Base-by-base conservation (phyloP, 1,140 invertebrate genomes). In the Phymorhynchus buccinoides region DNA sequence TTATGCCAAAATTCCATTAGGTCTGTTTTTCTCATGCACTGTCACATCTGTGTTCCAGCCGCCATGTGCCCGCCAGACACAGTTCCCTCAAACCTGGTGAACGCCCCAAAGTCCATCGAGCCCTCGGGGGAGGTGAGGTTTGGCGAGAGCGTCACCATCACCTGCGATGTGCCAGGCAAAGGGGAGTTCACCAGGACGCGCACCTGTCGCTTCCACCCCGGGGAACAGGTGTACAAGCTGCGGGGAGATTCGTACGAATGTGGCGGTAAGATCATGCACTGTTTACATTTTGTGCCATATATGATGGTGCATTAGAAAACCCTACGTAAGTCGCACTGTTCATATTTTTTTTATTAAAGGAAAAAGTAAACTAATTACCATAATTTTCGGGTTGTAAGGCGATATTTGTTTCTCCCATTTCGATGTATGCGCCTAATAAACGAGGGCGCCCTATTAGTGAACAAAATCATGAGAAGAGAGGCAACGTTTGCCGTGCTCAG, bases 161-260 rank as follows among this genome's bases (percentile, higher is more conserved):
- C 83, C n/a, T 90, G 89, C 83, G 32, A 81, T 37, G 84, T 87
- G 16, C 44, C 35, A 35, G 87, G 86, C 6, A 18, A 41, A 3
- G 66, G 37, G 30, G 41, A 18, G 3, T 75, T 82, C 62, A 42
- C 37, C 1, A 84, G 73, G 48, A 44, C 32, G 22, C 79, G 86
- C n/a, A 83, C 84, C 42, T 89, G 89, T 87, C 66, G 87, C 18
- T 89, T 88, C 75, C 86, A 89, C 81, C 80, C 73, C 1, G 77
- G 30, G 6, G 85, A 79, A 3, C 85, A 87, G 9, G 78, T 42
- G n/a, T 89, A 89, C 66, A 62, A 30, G 9, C 81, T 89, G 16
- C 80, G 85, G 48, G 88, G 87, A 16, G 86, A 85, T 68, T 35
- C 44, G 18, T 88, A 88, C 37, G 87, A 84, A 62, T 89, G 89